Percentiles rank a stretch among this genome's conserved stretches.
phyloP scores from a whole-genome alignment of 2,797 vertebrate species.

The Anabas testudineus region DNA sequence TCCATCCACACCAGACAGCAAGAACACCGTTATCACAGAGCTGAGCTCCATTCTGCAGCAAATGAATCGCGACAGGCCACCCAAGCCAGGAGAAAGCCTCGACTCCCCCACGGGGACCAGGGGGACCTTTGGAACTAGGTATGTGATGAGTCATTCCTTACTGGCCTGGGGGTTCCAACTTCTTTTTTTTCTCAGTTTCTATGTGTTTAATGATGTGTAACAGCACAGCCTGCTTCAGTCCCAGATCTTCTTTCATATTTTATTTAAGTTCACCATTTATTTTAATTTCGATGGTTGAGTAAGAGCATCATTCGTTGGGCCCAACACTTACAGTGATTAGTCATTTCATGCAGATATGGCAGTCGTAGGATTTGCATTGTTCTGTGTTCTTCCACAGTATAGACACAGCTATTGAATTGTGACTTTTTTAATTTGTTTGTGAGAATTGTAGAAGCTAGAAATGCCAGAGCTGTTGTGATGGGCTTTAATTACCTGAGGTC shows the following conservation, averaged over 20 bases:
- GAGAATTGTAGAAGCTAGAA: too few relatives aligned
- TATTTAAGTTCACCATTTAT: neutral
- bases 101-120: conserved; percentile 89
- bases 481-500: too few relatives aligned
- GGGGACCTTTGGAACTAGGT: conserved; percentile 91
- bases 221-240: too few relatives aligned
- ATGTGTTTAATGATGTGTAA: neutral
- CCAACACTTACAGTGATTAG: neutral
- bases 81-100: conserved; percentile 90
- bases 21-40: conserved; percentile 96
- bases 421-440: too few relatives aligned
- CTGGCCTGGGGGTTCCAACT: neutral
- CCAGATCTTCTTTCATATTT: too few relatives aligned
- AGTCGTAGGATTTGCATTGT: neutral
- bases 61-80: conserved; percentile 93
- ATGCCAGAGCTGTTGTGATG: too few relatives aligned
- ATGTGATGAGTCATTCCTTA: conserved; percentile 70
- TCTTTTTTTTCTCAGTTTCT: neutral
- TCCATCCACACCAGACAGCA: conserved; percentile 90
- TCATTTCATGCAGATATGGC: neutral
- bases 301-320: neutral
- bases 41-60: conserved; percentile 98
- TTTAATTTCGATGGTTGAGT: neutral
- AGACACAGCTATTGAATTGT: too few relatives aligned
- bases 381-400: neutral